Evolutionary conservation across 2,113 vertebrate species (phyloP).

Genomic region (Galemys pyrenaicus): DNA sequence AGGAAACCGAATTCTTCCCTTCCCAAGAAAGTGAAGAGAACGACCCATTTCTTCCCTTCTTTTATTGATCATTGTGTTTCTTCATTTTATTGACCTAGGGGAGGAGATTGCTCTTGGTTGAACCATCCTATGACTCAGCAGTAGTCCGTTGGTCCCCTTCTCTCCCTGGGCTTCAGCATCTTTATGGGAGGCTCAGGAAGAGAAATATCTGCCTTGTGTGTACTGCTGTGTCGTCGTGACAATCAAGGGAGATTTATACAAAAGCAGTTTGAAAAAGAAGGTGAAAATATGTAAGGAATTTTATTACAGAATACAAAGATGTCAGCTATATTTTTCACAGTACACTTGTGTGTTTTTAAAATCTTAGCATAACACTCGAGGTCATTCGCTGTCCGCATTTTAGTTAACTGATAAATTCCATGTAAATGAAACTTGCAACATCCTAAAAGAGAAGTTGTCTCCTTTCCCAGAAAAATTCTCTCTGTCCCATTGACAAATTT

Average conservation of each 20-base stretch:
- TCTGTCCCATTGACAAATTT: not conserved
- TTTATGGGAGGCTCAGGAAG: accelerated
- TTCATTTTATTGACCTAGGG: not conserved
- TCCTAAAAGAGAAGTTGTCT: conserved; percentile 11
- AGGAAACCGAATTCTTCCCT: not conserved
- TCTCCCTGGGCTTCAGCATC: not conserved
- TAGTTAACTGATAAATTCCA: not conserved
- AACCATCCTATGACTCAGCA: not conserved
- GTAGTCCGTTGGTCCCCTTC: accelerated
- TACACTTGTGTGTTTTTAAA: conserved; percentile 45
- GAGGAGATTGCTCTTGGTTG: not conserved
- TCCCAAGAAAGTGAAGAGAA: not conserved
- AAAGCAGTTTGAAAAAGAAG: conserved; percentile 2
- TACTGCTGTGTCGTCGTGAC: not conserved
- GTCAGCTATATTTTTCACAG: conserved; percentile 40
- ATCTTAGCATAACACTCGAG: not conserved
- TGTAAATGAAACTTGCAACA: not conserved
- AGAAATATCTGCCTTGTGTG: not conserved
- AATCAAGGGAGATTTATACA: not conserved
- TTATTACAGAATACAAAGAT: not conserved
- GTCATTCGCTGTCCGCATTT: conserved; percentile 10
- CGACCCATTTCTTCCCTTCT: not conserved
- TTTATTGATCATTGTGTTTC: not conserved
- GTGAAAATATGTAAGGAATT: not conserved
- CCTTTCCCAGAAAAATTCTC: not conserved